Evolutionary conservation across 2,797 vertebrate species (phyloP), one percentile per base, ranked within the genome.

Genomic region (Valencia hispanica): DNA sequence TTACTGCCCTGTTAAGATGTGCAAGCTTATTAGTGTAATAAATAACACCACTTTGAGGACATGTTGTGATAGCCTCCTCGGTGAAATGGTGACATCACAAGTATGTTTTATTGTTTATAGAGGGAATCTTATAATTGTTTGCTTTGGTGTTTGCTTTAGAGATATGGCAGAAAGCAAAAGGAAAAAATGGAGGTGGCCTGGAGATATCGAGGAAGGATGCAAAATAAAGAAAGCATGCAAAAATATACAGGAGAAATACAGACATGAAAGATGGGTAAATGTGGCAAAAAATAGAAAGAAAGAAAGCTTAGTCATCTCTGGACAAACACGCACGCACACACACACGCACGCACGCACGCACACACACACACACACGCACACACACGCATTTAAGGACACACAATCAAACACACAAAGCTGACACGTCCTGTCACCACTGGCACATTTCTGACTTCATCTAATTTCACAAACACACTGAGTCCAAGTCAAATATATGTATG

Each of bases 381-480:
- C 17, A 22, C 5, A 0, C 4, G 17, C 2, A 17, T 59, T 18
- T 59, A 32, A 59, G 18, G 57, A 59, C 15, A 59, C 15, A 59
- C 15, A 32, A 59, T 59, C 27, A 59, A 59, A 15, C 57, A 59
- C 15, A 34, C 53, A 48, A 5, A 50, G 25, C 18, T 55, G 47
- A 36, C 18, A 66, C 25, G 10, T 41, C 22, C 36, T 66, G 34
- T 66, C 63, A 43, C 39, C 39, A 22, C 43, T 7, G 25, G 39
- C 65, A 43, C 30, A 59, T 59, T 59, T 68, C 65, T 68, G 65
- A 43, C 65, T 68, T 41, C 5, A 68, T 43, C 65, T 43, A 43
- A 43, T 68, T 68, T 41, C 15, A 43, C 39, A 68, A 68, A 68
- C 65, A 68, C 65, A 43, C 25, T 15, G 8, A 41, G 39, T 66